Conservation (phyloP, 2,888 invertebrate genomes). For the Digitonthophagus gazella region DNA sequence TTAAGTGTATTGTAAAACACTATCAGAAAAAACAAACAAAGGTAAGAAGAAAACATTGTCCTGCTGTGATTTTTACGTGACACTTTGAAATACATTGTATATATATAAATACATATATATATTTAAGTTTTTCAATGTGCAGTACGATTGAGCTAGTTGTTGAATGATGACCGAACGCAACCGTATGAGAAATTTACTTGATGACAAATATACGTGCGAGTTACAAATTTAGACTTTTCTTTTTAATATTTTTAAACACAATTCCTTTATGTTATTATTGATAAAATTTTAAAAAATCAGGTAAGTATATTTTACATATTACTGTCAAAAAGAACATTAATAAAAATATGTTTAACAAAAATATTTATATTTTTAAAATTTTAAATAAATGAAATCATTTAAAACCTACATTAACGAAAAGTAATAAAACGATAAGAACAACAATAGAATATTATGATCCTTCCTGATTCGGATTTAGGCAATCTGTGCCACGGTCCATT, state of each 20-base stretch:
- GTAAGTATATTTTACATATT: background rate
- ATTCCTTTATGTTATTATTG: background rate
- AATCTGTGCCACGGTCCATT: constrained; percentile 50
- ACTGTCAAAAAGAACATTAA: too few species aligned
- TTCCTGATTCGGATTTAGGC: constrained; percentile 40
- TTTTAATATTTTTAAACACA: background rate
- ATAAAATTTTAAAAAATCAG: background rate
- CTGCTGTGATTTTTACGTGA: constrained; percentile 23
- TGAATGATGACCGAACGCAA: background rate
- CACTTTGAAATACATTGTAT: constrained; percentile 38
- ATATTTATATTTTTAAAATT: too few species aligned
- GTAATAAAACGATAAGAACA: background rate
- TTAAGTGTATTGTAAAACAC: constrained; percentile 25
- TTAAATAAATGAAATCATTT: too few species aligned
- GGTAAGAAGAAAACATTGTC: constrained; percentile 36
- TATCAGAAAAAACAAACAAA: constrained; percentile 37
- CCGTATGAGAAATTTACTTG: background rate
- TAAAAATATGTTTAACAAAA: too few species aligned
- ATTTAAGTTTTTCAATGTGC: constrained; percentile 52
- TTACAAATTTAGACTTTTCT: background rate
- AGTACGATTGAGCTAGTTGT: constrained; percentile 51
- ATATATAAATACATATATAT: constrained; percentile 38
- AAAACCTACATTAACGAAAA: too few species aligned
- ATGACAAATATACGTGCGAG: background rate
- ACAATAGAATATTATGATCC: background rate